Base-by-base conservation (phyloP, 2,113 vertebrate species). In the Phasianus colchicus region DNA sequence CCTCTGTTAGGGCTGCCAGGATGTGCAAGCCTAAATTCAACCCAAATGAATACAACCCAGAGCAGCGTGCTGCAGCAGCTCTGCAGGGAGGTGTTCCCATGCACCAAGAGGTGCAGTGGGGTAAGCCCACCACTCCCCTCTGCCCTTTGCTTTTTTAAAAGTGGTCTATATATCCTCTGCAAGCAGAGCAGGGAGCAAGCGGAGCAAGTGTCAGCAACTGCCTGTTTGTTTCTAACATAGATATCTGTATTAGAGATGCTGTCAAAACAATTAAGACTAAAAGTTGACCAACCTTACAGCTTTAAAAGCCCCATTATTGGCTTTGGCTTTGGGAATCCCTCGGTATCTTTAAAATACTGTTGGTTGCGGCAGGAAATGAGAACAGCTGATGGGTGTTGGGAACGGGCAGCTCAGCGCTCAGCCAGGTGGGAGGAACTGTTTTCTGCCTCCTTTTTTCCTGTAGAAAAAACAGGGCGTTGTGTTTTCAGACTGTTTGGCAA, bases 221-320 rank as follows among this genome's bases (percentile, higher is more conserved):
- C n/a, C 13, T 9, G 52, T 29, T 29, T 52, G 43, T 89, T 83
- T 85, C 60, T 64, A 63, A 66, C 55, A 84, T 47, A 50, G 75
- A 38, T 86, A 95, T 8, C 32, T 61, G 74, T 92, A 75, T 90
- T 93, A 78, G 80, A 78, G 55, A 54, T 78, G 52, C n/a, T 83
- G 40, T 87, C 83, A 65, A 85, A 52, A 52, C 86, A 95, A 81
- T 96, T 94, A 95, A 85, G 71, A 71, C 79, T 75, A 71, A 92
- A 93, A 86, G 84, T 58, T 92, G 82, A 95, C 79, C 79, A 83
- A 34, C 40, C 85, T 86, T 82, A 77, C 36, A 88, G 69, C 55
- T 78, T 84, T 94, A 79, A 96, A 89, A 93, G 63, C 70, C 61
- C 89, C 88, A 75, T 90, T 92, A 91, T 72, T 48, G 73, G 88